phyloP scores from a whole-genome alignment of 1,140 invertebrate genomes.

The Plutomurus gul region DNA sequence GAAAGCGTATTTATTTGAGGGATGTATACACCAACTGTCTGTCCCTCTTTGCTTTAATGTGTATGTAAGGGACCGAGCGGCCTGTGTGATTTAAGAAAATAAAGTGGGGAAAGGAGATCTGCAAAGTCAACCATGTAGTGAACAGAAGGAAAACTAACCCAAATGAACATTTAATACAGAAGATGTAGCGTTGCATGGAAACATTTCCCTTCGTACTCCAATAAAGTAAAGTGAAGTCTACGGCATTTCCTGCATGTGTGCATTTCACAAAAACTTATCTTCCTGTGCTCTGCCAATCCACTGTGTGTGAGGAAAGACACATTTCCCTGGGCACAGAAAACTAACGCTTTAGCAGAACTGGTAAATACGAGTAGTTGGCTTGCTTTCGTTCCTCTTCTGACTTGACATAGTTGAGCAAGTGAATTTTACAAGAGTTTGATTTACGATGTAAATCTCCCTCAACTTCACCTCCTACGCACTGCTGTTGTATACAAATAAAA shows the following conservation, averaged over 20 bases:
- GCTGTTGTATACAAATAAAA: neutral
- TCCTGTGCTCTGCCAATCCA: neutral
- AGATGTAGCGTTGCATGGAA: neutral
- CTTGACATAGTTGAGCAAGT: neutral
- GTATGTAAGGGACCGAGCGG: too few relatives aligned
- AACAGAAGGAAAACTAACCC: neutral
- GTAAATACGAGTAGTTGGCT: too few relatives aligned
- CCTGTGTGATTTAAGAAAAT: too few relatives aligned
- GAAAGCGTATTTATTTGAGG: neutral
- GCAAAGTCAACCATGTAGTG: too few relatives aligned
- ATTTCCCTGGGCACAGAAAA: neutral
- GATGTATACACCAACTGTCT: neutral
- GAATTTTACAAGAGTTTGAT: slow-evolving; percentile 9
- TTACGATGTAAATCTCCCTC: neutral
- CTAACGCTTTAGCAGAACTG: too few relatives aligned
- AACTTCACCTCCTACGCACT: neutral
- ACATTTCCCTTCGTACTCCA: slow-evolving; percentile 6
- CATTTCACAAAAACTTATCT: slow-evolving; percentile 24
- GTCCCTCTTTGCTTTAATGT: neutral
- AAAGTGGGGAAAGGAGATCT: neutral
- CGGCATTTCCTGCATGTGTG: slow-evolving; percentile 6
- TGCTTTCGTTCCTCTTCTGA: neutral
- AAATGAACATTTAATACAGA: neutral
- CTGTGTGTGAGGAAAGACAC: slow-evolving; percentile 7
- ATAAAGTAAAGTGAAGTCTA: slow-evolving; percentile 8